Evolutionary conservation across 2,797 vertebrate species (phyloP), one percentile per base, ranked within the genome.

Genomic region (Darevskia nairensis): DNA sequence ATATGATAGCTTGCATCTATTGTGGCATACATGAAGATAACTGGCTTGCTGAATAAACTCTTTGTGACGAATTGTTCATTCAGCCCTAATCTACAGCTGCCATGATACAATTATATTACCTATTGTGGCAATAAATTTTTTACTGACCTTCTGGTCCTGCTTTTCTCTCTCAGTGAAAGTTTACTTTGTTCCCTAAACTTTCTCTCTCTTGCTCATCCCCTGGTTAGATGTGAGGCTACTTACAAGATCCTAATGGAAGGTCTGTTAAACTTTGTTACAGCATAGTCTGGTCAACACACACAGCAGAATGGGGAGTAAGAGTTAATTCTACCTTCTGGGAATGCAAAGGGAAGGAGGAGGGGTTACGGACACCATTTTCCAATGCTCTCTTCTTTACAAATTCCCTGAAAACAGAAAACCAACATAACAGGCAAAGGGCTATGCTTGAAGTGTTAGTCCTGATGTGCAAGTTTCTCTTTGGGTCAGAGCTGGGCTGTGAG

Each of bases 71-170:
- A 90, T 90, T 79, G 39, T 64, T 89, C 85, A 82, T 71, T 86
- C 81, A 46, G 29, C 89, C 85, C 69, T 84, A 89, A 86, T 89
- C 75, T 83, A 86, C 80, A 89, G 80, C 64, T 86, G 80, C 85
- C 75, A 74, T 82, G 79, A 69, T 71, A 77, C 32, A 44, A 61
- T 74, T 72, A 44, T 83, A 83, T 77, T 83, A 83, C 68, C 61
- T 46, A 69, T 79, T 17, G 32, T 32, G 61, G 32, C 13, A 19
- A 82, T 82, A 77, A 55, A 44, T 46, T 35, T 81, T 83, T 66
- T 82, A 71, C 66, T 79, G 41, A 79, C 35, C 81, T 79, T 86
- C 84, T 82, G 75, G 87, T 83, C 61, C 13, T 84, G 64, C 23
- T 71, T 86, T 55, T 64, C 41, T 89, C 17, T 85, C 21, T 78